These are phyloP conservation scores for Pterocles burchelli DNA, from an alignment of 2,113 vertebrate species.

Conservation along the genomic window DNA sequence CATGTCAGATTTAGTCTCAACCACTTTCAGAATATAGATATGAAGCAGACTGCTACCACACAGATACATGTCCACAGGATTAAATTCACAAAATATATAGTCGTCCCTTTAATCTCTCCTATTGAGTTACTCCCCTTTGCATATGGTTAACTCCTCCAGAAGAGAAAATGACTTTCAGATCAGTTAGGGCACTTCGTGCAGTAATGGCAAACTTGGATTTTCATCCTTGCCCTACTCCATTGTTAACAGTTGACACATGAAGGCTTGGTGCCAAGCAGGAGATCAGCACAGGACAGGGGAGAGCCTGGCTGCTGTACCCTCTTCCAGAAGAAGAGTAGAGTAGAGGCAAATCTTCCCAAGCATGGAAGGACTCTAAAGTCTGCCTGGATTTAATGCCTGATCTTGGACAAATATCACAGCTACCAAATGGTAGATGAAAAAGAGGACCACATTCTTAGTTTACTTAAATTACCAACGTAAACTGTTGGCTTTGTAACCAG, in stretches of 20 bases:
- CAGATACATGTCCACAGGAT: not conserved
- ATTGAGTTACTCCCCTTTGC: not conserved
- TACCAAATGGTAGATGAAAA: not conserved
- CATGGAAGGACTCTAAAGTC: not conserved
- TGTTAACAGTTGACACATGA: not conserved
- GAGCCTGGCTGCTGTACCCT: not conserved
- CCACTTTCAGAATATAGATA: not conserved
- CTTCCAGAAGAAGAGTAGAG: not conserved
- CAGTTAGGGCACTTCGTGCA: not conserved
- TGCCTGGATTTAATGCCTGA: not conserved
- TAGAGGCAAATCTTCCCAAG: not conserved
- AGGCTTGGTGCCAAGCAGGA: not conserved
- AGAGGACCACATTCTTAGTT: not conserved
- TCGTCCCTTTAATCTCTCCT: not conserved
- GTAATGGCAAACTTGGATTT: not conserved
- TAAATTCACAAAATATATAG: not conserved
- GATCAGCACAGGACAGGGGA: not conserved
- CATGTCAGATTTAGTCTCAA: not conserved
- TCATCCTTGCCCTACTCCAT: not conserved
- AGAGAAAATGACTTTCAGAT: not conserved
- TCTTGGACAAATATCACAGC: not conserved
- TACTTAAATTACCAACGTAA: not conserved
- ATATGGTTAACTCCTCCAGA: not conserved
- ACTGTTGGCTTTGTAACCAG: not conserved
- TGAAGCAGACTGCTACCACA: not conserved